phyloP scores from a whole-genome alignment of 2,797 vertebrate genomes.

The Morus bassanus region DNA sequence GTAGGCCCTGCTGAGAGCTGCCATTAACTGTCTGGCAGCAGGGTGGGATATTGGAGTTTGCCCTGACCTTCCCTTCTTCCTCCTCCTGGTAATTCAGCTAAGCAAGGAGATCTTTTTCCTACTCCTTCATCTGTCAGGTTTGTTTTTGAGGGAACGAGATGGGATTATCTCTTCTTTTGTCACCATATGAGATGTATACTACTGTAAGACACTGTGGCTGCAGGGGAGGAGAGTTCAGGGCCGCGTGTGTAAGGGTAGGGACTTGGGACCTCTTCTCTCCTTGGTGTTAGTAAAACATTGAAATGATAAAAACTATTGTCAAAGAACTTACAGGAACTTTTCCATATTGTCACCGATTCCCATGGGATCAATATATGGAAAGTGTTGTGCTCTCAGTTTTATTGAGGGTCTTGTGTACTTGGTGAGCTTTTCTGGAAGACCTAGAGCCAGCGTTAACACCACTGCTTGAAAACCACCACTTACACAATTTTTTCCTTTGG shows the following conservation, averaged over 20 bases:
- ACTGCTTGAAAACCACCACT: background rate
- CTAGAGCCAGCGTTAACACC: background rate
- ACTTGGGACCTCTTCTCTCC: background rate
- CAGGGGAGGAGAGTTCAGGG: background rate
- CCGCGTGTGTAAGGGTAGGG: background rate
- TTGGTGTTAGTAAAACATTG: background rate
- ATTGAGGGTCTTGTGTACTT: background rate
- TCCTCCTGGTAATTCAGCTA: background rate
- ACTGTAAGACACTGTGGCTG: background rate
- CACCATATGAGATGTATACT: rapidly evolving
- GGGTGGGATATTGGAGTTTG: background rate
- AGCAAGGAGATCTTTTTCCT: background rate
- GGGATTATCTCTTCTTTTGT: background rate
- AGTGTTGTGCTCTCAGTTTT: background rate
- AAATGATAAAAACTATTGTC: background rate
- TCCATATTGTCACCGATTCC: background rate
- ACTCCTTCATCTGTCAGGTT: background rate
- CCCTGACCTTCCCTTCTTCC: background rate
- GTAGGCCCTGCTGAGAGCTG: background rate
- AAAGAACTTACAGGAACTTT: background rate
- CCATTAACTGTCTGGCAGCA: background rate
- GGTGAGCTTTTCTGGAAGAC: background rate
- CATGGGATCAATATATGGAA: background rate
- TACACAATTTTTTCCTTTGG: background rate
- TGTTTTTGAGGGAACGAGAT: background rate